Evolutionary conservation across 2,888 invertebrate species (phyloP).

Genomic region (Napeogenes sylphis): DNA sequence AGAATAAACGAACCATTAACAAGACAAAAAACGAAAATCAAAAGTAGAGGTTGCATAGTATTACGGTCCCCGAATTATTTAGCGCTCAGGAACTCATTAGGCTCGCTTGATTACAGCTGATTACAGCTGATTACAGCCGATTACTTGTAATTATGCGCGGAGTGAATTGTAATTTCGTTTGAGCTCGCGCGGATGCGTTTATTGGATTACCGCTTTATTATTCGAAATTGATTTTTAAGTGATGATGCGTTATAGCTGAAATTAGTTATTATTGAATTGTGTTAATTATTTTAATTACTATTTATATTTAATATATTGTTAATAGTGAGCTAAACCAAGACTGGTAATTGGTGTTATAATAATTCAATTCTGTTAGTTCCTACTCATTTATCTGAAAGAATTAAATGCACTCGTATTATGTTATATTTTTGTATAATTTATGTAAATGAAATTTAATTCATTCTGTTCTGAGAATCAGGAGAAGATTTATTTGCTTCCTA

Average conservation of each 20-base stretch:
- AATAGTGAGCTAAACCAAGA: too few species aligned
- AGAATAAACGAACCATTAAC: constrained; percentile 7
- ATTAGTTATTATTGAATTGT: neutral
- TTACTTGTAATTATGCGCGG: constrained; percentile 32
- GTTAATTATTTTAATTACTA: neutral
- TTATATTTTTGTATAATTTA: constrained; percentile 2
- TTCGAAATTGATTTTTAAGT: constrained; percentile 21
- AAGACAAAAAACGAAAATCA: constrained; percentile 14
- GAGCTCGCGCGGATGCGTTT: constrained; percentile 27
- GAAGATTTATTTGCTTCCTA: constrained; percentile 6
- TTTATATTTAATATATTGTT: neutral
- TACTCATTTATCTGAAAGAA: neutral
- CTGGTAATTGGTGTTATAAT: neutral
- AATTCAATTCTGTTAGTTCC: neutral
- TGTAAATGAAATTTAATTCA: constrained; percentile 3
- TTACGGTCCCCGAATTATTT: constrained; percentile 30
- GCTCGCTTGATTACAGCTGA: constrained; percentile 34
- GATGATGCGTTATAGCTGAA: neutral
- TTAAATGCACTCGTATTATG: neutral
- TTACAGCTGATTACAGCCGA: constrained; percentile 37
- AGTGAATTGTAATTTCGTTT: constrained; percentile 35
- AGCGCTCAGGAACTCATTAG: constrained; percentile 36
- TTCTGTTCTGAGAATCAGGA: constrained; percentile 1
- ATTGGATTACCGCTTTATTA: constrained; percentile 30
- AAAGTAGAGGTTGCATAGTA: constrained; percentile 19